Base-by-base conservation (phyloP, 2,113 vertebrate species). In the Dromaius novaehollandiae region DNA sequence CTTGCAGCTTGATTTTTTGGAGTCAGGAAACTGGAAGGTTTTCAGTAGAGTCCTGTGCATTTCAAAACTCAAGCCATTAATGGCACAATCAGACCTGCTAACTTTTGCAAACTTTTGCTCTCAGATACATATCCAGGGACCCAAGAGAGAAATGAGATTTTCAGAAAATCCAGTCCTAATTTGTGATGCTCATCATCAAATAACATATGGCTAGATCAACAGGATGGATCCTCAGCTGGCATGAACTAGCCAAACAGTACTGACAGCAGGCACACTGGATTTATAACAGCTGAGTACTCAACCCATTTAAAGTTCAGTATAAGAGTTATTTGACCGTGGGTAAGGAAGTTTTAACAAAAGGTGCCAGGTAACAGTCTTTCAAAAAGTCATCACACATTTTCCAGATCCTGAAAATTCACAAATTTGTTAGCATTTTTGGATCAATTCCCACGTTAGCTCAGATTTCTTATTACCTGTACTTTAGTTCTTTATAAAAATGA, bases 121-220 rank as follows among this genome's bases (percentile, higher is more conserved):
- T 58, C 50, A 69, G 88, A n/a, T 63, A 8, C 36, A 63, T 86
- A 24, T 34, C 81, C 53, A 46, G 18, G 36, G 24, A 55, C 0
- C 1, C 60, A 73, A 91, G 94, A 81, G 9, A 50, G 21, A 89
- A 94, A 96, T 50, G 30, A 89, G 24, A 28, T 90, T 95, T 83
- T 90, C 48, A 65, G 60, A 92, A 90, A 95, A 90, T 92, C 30
- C 83, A 70, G 21, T 66, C 25, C 40, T 92, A 93, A 93, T 95
- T 93, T 96, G n/a, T 95, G 91, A 90, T 93, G 69, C 8, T 90
- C 89, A 74, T 92, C 56, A 88, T 65, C 22, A 90, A 88, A 92
- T 79, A 80, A 18, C 55, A 63, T 82, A 80, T 58, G 77, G 65
- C 8, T 65, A 87, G 40, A 86, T 90, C 83, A 83, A 81, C 88